Evolutionary conservation across 2,888 invertebrate species (phyloP), one percentile per base, ranked within the genome.

Genomic region (Octonoba sinensis): DNA sequence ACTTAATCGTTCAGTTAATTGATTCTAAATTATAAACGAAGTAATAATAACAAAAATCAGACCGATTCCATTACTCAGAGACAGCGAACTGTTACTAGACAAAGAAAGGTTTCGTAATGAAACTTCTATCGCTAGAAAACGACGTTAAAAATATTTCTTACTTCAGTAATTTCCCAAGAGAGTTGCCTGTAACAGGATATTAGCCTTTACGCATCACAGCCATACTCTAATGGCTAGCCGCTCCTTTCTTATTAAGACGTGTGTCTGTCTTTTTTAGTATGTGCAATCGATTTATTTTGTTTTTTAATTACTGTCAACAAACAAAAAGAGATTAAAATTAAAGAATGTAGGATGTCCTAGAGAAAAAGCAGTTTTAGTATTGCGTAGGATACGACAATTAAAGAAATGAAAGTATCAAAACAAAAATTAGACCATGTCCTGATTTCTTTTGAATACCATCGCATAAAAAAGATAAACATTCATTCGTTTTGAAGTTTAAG

Each of bases 141-240:
- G 59, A 66, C 66, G 72, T 72, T 78, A 78, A 78, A 78, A 78
- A 72, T 72, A 78, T 78, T 72, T 78, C 72, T 72, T 72, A 65
- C 59, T 65, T 59, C 47, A 66, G 72, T 78, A 72, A 78, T 78
- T 78, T 78, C 78, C 78, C 78, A 44, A 49, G 78, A 66, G 77
- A 57, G 18, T 56, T 24, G 22, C 8, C 24, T 49, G 71, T 66
- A 66, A 72, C 72, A 72, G 65, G 65, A 78, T 78, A 64, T 78
- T 72, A 77, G 71, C 62, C 69, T 76, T 77, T 57, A 66, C 59
- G 64, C 72, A 59, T 60, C 66, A 72, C 57, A 60, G 72, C 59
- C 46, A 27, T 36, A 57, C 57, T 77, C 24, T 66, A 56, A 62
- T 49, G 27, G 54, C n/a, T 49, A 51, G 20, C 20, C 54, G 20